Conservation (phyloP, 2,888 invertebrate species). For the Corythucha ciliata region DNA sequence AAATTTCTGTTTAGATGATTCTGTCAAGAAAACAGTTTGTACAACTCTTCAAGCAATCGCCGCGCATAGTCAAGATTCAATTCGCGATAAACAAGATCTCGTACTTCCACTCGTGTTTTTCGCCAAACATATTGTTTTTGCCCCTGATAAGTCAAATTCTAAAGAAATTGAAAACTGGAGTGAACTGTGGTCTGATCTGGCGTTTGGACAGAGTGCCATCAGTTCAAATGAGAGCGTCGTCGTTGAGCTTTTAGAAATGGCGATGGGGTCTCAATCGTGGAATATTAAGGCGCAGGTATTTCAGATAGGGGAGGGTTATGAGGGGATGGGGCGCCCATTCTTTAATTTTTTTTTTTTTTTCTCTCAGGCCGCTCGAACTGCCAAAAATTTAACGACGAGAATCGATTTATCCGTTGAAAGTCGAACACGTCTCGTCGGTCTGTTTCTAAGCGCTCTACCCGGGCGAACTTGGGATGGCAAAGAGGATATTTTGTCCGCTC, state of each 20-base stretch:
- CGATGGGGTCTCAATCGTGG: conserved; percentile 78
- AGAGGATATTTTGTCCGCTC: conserved; percentile 65
- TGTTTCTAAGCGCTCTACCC: conserved; percentile 58
- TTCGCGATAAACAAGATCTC: conserved; percentile 64
- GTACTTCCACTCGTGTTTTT: conserved; percentile 77
- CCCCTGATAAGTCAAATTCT: conserved; percentile 24
- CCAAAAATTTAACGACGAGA: conserved; percentile 61
- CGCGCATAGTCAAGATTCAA: conserved; percentile 69
- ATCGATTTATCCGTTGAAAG: conserved; percentile 12
- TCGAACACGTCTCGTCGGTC: conserved; percentile 49
- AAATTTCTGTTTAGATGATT: conserved; percentile 51
- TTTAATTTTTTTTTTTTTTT: conserved; percentile 10
- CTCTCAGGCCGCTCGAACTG: conserved; percentile 63
- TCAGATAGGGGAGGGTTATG: not conserved
- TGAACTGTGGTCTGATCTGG: conserved; percentile 81
- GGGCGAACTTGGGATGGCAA: conserved; percentile 90
- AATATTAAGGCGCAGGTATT: conserved; percentile 68
- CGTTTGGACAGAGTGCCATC: conserved; percentile 70
- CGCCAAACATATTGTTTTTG: conserved; percentile 56
- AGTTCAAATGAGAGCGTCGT: conserved; percentile 65
- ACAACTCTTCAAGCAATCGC: conserved; percentile 70
- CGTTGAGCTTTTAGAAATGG: conserved; percentile 56
- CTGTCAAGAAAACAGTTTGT: conserved; percentile 62
- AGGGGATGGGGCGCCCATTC: not conserved
- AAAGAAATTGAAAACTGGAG: conserved; percentile 57